phyloP scores from a whole-genome alignment of 23 tunicate species.

The Aplidium turbinatum region DNA sequence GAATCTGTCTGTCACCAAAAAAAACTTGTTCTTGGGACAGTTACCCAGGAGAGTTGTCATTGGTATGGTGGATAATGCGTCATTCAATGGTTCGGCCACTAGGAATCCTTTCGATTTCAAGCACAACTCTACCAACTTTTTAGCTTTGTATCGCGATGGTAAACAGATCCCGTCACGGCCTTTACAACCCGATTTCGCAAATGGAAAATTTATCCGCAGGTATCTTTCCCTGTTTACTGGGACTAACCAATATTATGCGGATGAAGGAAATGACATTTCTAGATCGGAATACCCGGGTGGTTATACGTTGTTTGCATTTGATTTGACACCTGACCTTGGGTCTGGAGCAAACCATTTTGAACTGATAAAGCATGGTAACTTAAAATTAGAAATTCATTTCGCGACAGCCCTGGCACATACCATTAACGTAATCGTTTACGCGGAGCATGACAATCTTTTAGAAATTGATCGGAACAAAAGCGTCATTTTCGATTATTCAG shows the following conservation, averaged over 20 bases:
- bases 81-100: conserved; percentile 16
- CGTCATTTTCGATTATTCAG: conserved; percentile 9
- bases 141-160: conserved; percentile 21
- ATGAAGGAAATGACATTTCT: conserved; percentile 14
- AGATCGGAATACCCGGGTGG: conserved; percentile 19
- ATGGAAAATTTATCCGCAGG: conserved; percentile 15
- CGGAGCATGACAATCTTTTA: conserved; percentile 14
- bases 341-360: conserved; percentile 4
- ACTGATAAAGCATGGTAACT: conserved; percentile 25
- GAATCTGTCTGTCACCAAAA: neutral
- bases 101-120: conserved; percentile 37
- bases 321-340: conserved; percentile 22
- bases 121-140: conserved; percentile 8
- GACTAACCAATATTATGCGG: conserved; percentile 7
- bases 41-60: conserved; percentile 34
- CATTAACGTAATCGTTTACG: conserved; percentile 18
- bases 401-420: conserved; percentile 12
- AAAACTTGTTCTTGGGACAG: conserved; percentile 39
- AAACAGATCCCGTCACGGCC: conserved; percentile 18
- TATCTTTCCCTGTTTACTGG: conserved; percentile 10
- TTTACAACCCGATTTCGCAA: conserved; percentile 15
- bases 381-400: conserved; percentile 36
- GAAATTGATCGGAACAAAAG: conserved; percentile 11
- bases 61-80: conserved; percentile 35
- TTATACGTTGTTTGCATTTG: conserved; percentile 33